phyloP scores from a whole-genome alignment of 2,888 invertebrate genomes.

The Epirrita christyi region DNA sequence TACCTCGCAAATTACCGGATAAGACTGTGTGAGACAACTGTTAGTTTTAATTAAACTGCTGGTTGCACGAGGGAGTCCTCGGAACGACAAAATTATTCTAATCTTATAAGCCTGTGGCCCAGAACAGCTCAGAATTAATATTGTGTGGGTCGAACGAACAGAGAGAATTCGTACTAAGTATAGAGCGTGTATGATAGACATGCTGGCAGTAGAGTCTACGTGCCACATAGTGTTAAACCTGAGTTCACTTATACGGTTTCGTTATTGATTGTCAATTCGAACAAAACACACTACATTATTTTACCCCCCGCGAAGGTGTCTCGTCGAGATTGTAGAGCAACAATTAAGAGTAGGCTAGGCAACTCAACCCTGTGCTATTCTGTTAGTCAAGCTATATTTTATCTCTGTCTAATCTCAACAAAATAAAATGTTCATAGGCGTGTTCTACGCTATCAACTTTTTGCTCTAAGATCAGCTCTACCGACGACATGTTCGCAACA shows the following conservation, averaged over 20 bases:
- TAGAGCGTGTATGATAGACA: background rate
- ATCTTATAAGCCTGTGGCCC: slow-evolving; percentile 81
- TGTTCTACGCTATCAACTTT: background rate
- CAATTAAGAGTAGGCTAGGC: too few species aligned
- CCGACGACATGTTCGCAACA: slow-evolving; percentile 30
- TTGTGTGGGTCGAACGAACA: slow-evolving; percentile 59
- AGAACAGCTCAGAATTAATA: slow-evolving; percentile 75
- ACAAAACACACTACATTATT: background rate
- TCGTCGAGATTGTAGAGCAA: too few species aligned
- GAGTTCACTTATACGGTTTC: background rate
- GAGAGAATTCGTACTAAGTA: slow-evolving; percentile 29
- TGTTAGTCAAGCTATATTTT: too few species aligned
- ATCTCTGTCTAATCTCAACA: too few species aligned
- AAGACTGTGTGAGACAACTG: slow-evolving; percentile 85
- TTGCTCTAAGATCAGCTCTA: background rate
- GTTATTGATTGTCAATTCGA: background rate
- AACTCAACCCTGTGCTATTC: too few species aligned
- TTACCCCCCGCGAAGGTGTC: too few species aligned
- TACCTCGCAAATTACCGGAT: slow-evolving; percentile 84
- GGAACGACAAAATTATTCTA: slow-evolving; percentile 83
- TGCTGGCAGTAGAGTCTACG: background rate
- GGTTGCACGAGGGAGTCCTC: slow-evolving; percentile 77
- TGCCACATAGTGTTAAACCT: background rate
- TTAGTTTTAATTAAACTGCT: slow-evolving; percentile 85
- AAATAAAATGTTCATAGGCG: too few species aligned